Percentiles rank a stretch among this genome's conserved stretches.
Conservation (phyloP, 2,888 invertebrate genomes). For the Ptilodon capucinus region DNA sequence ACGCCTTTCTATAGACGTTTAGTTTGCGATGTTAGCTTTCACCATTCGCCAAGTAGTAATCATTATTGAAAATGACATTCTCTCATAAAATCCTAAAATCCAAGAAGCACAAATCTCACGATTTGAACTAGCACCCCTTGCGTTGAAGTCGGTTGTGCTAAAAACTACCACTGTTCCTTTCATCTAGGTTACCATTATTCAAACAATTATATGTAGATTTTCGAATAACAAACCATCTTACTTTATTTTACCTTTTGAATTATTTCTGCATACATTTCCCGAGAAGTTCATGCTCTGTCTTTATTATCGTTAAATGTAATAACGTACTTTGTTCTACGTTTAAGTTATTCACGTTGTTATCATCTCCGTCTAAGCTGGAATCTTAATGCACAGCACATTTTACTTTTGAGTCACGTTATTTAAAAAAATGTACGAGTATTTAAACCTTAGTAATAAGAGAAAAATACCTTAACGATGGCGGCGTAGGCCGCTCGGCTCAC, state of each 20-base stretch:
- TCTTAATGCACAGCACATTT: constrained; percentile 35
- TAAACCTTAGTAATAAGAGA: constrained; percentile 13
- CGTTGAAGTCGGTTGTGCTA: no score
- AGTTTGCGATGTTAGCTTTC: no score
- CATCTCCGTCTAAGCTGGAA: constrained; percentile 32
- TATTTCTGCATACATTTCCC: constrained; percentile 9
- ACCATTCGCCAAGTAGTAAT: no score
- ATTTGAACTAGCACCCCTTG: no score
- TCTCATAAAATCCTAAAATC: no score
- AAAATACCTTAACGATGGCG: no score
- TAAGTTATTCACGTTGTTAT: constrained; percentile 32
- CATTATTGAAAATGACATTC: no score
- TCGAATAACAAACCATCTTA: background rate
- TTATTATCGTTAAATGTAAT: constrained; percentile 26
- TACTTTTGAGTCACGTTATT: constrained; percentile 33
- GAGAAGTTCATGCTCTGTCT: constrained; percentile 18
- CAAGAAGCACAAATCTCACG: no score
- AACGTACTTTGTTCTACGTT: constrained; percentile 19
- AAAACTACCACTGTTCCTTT: no score
- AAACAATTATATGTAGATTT: constrained; percentile 1
- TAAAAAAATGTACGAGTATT: constrained; percentile 19
- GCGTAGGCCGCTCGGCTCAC: no score
- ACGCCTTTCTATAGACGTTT: no score
- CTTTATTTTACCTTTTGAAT: constrained; percentile 1
- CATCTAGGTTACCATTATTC: no score